Conservation (phyloP, 2,797 vertebrate species). For the Semotilus atromaculatus region DNA sequence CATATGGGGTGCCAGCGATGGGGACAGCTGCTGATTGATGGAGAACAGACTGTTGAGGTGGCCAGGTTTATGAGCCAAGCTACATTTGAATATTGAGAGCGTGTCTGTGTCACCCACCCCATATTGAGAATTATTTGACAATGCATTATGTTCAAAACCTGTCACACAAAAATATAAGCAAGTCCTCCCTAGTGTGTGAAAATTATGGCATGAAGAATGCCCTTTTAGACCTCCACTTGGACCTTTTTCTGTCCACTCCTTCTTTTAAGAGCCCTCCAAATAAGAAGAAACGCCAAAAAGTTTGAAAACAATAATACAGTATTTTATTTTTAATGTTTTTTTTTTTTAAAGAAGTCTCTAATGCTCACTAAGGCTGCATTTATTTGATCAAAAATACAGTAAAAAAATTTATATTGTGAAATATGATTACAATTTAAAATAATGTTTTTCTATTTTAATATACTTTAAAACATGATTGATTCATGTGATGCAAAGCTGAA, state of each 20-base stretch:
- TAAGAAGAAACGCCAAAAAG: not conserved
- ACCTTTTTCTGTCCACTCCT: not conserved
- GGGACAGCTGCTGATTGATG: slow-evolving; percentile 76
- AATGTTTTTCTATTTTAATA: no score
- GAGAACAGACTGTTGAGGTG: slow-evolving; percentile 63
- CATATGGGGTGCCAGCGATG: slow-evolving; percentile 23
- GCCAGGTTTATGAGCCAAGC: slow-evolving; percentile 78
- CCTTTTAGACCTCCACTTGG: not conserved
- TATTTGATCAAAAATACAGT: no score
- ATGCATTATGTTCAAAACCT: slow-evolving; percentile 82
- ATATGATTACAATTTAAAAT: no score
- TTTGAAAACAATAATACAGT: no score
- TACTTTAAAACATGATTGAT: no score
- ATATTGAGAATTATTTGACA: slow-evolving; percentile 85
- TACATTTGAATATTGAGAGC: slow-evolving; percentile 83
- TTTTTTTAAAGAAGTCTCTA: no score
- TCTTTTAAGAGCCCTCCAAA: not conserved
- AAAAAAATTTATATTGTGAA: no score
- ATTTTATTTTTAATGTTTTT: no score
- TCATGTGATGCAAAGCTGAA: no score
- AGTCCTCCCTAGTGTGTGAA: slow-evolving; percentile 65
- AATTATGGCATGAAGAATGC: slow-evolving; percentile 63
- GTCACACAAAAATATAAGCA: slow-evolving; percentile 75
- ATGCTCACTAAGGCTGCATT: no score
- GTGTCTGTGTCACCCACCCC: slow-evolving; percentile 71